Evolutionary conservation across 2,797 vertebrate species (phyloP), one percentile per base, ranked within the genome.

Genomic region (Gymnopithys bicolor): DNA sequence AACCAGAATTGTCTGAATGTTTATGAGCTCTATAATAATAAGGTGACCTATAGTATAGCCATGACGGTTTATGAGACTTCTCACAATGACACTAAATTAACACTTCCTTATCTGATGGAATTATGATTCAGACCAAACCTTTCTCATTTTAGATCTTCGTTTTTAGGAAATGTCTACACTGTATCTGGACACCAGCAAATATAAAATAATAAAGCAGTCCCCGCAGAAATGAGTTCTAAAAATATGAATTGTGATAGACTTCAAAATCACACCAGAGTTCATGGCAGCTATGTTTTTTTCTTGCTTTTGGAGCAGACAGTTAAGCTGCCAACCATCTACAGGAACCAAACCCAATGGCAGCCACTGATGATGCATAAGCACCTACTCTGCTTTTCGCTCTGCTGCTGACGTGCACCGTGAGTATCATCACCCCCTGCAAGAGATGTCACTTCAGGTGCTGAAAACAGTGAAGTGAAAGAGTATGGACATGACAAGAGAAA

Each of bases 71-170:
- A 73, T 10, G 39, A 86, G 22, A 19, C n/a, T 89, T 75, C 53
- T 64, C 84, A 59, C 51, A 66, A 59, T 21, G 28, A 52, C 49
- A 79, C 5, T 70, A 53, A 59, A 84, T 64, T 74, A 87, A 71
- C 22, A 48, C 17, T 62, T 55, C 59, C 19, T 66, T 56, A 89
- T 78, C 46, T 49, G 32, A 45, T 11, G 5, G 1, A 82, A 60
- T 25, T 27, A 51, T 19, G 6, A 37, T 41, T 77, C n/a, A 84
- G 35, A n/a, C 7, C 0, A 0, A 86, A 53, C 8, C 7, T 23
- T 73, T 62, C 11, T 37, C 41, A 63, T 74, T 75, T 87, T 10
- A 15, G 12, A 17, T 56, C 23, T 23, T 52, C 16, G 11, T 78
- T 75, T 91, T 51, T 33, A 83, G 41, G 33, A 75, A 77, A 78